Evolutionary conservation across 2,797 vertebrate species (phyloP), one percentile per base, ranked within the genome.

Genomic region (Coregonus suidteri): DNA sequence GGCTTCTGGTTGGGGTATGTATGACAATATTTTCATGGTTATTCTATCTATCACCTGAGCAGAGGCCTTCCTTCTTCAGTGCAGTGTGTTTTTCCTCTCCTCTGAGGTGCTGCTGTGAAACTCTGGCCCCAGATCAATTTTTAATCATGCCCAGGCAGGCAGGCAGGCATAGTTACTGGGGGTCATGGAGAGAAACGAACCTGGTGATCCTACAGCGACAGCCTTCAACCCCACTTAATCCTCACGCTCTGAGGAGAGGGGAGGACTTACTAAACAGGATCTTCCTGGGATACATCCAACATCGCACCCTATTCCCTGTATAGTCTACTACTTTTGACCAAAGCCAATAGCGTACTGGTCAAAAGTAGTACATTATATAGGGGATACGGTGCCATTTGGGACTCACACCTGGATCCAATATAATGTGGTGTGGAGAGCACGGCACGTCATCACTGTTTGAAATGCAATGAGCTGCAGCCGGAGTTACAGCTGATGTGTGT

Each of bases 101-200:
- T 71, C 68, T 34, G 65, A 15, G 25, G n/a, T 70, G 4, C 74
- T 76, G 66, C 54, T 14, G 6, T 25, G 70, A 75, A 74, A 16
- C 62, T 66, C 73, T 76, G 71, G 52, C 70, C 54, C 62, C 69
- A 34, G 69, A 47, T 62, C n/a, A 4, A 51, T 30, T 31, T 64
- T 67, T 34, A 13, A 31, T 14, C 59, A n/a, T n/a, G 54, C 54
- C 18, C 5, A 56, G 16, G 16, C 16, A 56, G 62, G 16, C 73
- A 41, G 51, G 31, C 16, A 20, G 71, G 15, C 3, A 0, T 75
- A 66, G 64, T 68, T 1, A 37, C 54, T 59, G 68, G 20, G 52
- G 81, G 84, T 56, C 82, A 81, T 80, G 85, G 86, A 85, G 85
- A 83, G 83, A 91, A 88, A 86, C 74, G 88, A 90, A 88, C 84